A percentile compares a stretch with the other conserved stretches of the same genome.
Conservation (phyloP, 2,888 invertebrate species). For the Bombylius discolor region DNA sequence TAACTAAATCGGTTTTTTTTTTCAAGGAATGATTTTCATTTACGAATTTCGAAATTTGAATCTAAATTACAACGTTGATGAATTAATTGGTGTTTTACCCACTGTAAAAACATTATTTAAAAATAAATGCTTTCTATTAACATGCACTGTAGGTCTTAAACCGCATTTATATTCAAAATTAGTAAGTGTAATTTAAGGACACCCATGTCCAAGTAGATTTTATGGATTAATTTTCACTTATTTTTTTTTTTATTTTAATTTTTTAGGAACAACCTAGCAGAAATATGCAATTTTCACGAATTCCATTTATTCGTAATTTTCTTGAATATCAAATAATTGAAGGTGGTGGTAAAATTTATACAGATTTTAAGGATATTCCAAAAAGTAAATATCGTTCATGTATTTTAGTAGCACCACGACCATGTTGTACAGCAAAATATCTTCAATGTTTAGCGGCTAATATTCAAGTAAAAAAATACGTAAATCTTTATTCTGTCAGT, state of each 20-base stretch:
- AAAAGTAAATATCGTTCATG: constrained; percentile 42
- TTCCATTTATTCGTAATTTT: constrained; percentile 43
- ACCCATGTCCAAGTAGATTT: neutral
- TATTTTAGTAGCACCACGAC: constrained; percentile 52
- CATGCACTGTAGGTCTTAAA: constrained; percentile 39
- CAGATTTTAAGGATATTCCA: constrained; percentile 46
- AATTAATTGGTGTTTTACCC: constrained; percentile 42
- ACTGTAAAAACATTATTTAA: constrained; percentile 39
- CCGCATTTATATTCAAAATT: constrained; percentile 14
- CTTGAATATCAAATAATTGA: constrained; percentile 46
- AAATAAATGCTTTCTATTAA: constrained; percentile 45
- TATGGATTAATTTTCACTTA: neutral
- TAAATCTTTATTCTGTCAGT: neutral
- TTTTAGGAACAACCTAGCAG: constrained; percentile 4
- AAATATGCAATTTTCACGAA: constrained; percentile 40
- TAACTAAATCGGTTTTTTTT: neutral
- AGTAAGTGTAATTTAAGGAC: constrained; percentile 1
- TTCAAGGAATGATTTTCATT: constrained; percentile 16
- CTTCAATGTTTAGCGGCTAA: constrained; percentile 56
- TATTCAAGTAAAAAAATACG: constrained; percentile 36
- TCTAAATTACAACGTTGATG: constrained; percentile 16
- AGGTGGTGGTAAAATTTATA: constrained; percentile 50
- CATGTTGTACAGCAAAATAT: constrained; percentile 61
- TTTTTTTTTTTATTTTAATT: neutral
- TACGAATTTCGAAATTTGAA: constrained; percentile 15